Base-by-base conservation (phyloP, 2,888 invertebrate genomes). In the Cotesia congregata region DNA sequence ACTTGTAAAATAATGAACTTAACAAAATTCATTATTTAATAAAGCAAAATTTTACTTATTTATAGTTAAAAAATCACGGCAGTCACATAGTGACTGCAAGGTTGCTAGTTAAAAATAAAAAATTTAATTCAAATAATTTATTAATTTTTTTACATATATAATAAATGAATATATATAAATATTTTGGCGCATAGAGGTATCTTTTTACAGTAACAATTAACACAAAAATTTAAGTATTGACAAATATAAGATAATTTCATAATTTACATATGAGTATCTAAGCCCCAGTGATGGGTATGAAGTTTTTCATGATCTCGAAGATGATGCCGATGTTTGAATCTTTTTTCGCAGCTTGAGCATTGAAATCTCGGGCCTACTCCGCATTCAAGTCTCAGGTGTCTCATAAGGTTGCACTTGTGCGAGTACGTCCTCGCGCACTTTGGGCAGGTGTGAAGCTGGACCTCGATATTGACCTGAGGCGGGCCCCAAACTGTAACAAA, bases 271-370 rank as follows among this genome's bases (percentile, higher is more conserved):
- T 3, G 50, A 50, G 50, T 50, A 0, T 50, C 50, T 9, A 50
- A 50, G 50, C 6, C 50, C 7, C 12, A 9, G 12, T 50, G 7
- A 12, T 50, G 12, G 12, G 50, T 7, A 9, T 50, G 50, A 50
- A 50, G 50, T 6, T 50, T 50, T 1, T 50, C 50, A 77, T 90
- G 90, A 78, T 89, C 88, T 64, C 86, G 84, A 50, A 90, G 82
- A 73, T 90, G 90, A 76, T 90, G 90, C 2, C 88, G 87, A 80
- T 90, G 90, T 79, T 89, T 90, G 82, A 90, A 90, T 50, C 87
- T 85, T 77, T 86, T 87, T 30, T 83, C 83, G 79, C 90, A 90
- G 77, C 83, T 86, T 59, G 70, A 76, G 67, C 90, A 90, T 50
- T 85, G 83, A 81, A 86, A 90, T 77, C 86, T 85, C 6, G 86